phyloP scores from a whole-genome alignment of 2,113 vertebrate species.

The Zosterops borbonicus region DNA sequence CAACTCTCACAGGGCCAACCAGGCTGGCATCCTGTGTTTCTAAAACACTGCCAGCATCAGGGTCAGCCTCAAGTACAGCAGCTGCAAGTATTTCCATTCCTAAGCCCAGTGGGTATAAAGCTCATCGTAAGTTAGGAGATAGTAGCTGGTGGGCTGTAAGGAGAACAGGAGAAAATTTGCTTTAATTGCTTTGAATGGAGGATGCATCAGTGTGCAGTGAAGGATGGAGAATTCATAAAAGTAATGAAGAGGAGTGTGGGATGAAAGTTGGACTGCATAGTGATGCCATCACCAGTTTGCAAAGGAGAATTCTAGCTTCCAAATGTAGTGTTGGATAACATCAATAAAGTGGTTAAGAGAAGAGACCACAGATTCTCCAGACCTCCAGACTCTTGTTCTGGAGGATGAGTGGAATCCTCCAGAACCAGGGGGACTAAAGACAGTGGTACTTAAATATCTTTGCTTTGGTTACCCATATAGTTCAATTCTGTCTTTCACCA shows the following conservation, averaged over 20 bases:
- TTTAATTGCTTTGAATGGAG: not conserved
- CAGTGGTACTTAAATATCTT: not conserved
- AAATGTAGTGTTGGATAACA: not conserved
- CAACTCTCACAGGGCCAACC: not conserved
- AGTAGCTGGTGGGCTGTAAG: not conserved
- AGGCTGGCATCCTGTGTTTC: not conserved
- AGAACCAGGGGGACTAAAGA: not conserved
- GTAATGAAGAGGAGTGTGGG: not conserved
- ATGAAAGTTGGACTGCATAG: not conserved
- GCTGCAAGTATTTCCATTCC: not conserved
- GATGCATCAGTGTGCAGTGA: not conserved
- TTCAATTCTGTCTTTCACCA: not conserved
- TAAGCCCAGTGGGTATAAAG: not conserved
- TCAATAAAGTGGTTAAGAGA: not conserved
- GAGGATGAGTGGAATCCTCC: not conserved
- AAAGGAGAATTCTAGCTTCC: not conserved
- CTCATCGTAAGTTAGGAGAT: not conserved
- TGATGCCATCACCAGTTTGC: not conserved
- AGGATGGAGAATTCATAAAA: not conserved
- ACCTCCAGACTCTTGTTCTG: no score
- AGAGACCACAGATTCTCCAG: not conserved
- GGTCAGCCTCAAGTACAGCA: not conserved
- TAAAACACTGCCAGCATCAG: not conserved
- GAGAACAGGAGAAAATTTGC: not conserved
- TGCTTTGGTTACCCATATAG: not conserved